These are phyloP conservation scores for Silurus lanzhouensis DNA, from an alignment of 2,797 vertebrate species.

Conservation along the genomic window DNA sequence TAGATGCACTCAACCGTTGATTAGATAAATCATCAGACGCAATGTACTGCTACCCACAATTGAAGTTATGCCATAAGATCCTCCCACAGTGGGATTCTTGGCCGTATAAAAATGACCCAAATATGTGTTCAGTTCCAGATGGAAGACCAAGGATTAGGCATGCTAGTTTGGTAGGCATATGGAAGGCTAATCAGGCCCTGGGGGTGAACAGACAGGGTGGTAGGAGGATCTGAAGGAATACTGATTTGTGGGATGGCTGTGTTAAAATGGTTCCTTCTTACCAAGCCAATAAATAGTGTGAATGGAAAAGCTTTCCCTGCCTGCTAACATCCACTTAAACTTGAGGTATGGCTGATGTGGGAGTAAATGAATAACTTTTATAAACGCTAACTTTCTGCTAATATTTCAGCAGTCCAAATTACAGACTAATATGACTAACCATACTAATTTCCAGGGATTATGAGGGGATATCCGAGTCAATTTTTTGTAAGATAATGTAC, in stretches of 20 bases:
- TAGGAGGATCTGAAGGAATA: constrained; percentile 44
- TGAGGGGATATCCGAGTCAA: background rate
- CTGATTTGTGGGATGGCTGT: constrained; percentile 61
- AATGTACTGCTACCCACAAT: constrained; percentile 52
- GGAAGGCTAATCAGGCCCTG: constrained; percentile 63
- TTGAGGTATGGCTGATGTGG: background rate
- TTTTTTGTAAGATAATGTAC: background rate
- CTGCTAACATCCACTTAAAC: constrained; percentile 12
- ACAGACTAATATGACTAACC: background rate
- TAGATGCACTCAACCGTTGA: constrained; percentile 13
- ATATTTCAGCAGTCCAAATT: constrained; percentile 28
- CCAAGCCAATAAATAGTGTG: constrained; percentile 15
- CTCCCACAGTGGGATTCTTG: constrained; percentile 60
- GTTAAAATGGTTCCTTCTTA: constrained; percentile 59
- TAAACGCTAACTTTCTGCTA: background rate
- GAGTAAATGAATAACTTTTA: constrained; percentile 15
- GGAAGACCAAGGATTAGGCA: constrained; percentile 51
- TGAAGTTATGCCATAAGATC: constrained; percentile 61
- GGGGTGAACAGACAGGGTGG: constrained; percentile 21
- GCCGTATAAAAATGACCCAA: constrained; percentile 58
- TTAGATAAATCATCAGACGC: constrained; percentile 27
- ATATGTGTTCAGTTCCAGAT: constrained; percentile 58
- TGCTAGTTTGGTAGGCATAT: constrained; percentile 51
- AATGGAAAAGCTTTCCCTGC: background rate
- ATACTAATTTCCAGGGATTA: background rate